Conservation (phyloP, 2,888 invertebrate species). For the Tanytarsus gracilentus region DNA sequence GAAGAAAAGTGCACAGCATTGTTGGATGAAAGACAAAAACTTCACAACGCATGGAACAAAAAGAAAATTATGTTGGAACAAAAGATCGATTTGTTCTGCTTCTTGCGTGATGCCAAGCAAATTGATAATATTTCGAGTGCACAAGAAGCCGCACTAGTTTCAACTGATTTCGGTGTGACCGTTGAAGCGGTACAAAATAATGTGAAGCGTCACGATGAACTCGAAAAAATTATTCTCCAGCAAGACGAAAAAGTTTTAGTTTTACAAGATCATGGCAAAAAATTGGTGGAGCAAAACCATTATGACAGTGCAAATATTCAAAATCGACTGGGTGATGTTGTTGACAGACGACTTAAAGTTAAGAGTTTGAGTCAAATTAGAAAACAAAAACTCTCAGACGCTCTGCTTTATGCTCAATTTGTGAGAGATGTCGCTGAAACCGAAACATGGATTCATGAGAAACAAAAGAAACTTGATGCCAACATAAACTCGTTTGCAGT, state of each 20-base stretch:
- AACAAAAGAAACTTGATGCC: constrained; percentile 74
- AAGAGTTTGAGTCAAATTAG: constrained; percentile 56
- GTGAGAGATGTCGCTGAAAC: constrained; percentile 85
- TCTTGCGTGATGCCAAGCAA: constrained; percentile 87
- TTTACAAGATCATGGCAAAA: constrained; percentile 74
- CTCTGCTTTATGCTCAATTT: constrained; percentile 80
- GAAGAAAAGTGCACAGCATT: constrained; percentile 69
- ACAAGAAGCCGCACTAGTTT: constrained; percentile 71
- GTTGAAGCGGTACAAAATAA: constrained; percentile 85
- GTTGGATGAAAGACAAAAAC: constrained; percentile 65
- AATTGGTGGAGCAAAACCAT: constrained; percentile 81
- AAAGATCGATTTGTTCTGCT: constrained; percentile 86
- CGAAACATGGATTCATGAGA: constrained; percentile 85
- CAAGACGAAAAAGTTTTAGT: constrained; percentile 77
- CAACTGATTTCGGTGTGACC: constrained; percentile 63
- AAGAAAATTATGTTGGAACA: constrained; percentile 84
- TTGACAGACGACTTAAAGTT: constrained; percentile 58
- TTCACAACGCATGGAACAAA: constrained; percentile 79
- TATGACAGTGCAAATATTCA: constrained; percentile 78
- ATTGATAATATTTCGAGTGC: constrained; percentile 79
- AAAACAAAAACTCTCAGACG: constrained; percentile 62
- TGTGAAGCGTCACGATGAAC: constrained; percentile 88
- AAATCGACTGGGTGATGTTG: constrained; percentile 63
- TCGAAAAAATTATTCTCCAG: constrained; percentile 79
- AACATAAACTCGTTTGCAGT: constrained; percentile 57